Conservation (phyloP, 2,888 invertebrate species). For the Drosophila atripex region DNA sequence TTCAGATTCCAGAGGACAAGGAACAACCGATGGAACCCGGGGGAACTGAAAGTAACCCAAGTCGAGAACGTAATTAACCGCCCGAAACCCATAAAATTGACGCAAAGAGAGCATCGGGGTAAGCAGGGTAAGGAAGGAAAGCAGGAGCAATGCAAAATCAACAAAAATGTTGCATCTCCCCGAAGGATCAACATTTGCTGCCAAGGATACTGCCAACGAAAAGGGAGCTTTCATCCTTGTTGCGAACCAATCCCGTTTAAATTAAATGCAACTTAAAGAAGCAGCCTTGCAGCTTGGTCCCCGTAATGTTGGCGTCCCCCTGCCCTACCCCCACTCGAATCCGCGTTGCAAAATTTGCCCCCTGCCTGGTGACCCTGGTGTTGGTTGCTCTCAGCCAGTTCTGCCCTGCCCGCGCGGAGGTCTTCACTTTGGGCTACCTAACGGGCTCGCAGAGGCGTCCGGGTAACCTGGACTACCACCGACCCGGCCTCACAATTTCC, state of each 20-base stretch:
- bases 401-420: conserved; percentile 84
- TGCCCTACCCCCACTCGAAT: neutral
- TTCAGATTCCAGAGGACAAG: conserved; percentile 17
- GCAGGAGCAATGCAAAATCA: conserved; percentile 47
- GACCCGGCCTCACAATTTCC: conserved; percentile 88
- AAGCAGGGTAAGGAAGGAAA: conserved; percentile 15
- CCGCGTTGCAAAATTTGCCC: neutral
- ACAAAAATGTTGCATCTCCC: conserved; percentile 62
- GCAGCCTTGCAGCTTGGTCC: conserved; percentile 10
- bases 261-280: conserved; percentile 48
- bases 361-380: conserved; percentile 14
- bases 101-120: neutral
- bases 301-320: conserved; percentile 59
- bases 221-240: conserved; percentile 12
- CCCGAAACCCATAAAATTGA: conserved; percentile 2
- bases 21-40: neutral
- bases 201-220: conserved; percentile 39
- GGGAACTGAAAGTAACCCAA: conserved; percentile 1
- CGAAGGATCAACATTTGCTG: conserved; percentile 31
- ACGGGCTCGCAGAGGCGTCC: conserved; percentile 92
- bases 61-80: conserved; percentile 53
- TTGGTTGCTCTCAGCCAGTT: conserved; percentile 27
- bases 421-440: conserved; percentile 92
- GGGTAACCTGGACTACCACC: conserved; percentile 91
- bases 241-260: conserved; percentile 41